Evolutionary conservation across 2,888 invertebrate species (phyloP), one percentile per base, ranked within the genome.

Genomic region (Melieria crassipennis): DNA sequence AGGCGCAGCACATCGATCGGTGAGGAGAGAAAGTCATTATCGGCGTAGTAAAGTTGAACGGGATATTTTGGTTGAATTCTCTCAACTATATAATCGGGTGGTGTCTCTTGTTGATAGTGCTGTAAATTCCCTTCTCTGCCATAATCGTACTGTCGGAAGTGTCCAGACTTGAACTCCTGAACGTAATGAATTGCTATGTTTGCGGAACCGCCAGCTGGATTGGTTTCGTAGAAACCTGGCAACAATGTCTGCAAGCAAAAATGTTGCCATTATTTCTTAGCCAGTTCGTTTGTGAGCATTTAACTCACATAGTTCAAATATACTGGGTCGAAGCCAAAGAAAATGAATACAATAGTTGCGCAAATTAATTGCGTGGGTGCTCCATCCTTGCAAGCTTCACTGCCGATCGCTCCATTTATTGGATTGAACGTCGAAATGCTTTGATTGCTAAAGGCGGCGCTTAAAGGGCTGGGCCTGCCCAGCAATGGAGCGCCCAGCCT

Each of bases 371-470:
- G 70, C n/a, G 73, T 76, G 1, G 48, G 0, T 1, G 78, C 75
- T 6, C 58, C 60, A 71, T 73, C 75, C 1, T 69, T 69, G 77
- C 92, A 92, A 0, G 0, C 62, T 0, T 84, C 66, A 70, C 87
- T 79, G 0, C 88, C 89, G 9, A 88, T 84, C 0, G 86, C 82
- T 0, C 84, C 83, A 76, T 88, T 81, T 4, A 91, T 82, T 1
- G 79, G 81, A 62, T 76, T 84, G 60, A 88, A 89, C 0, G 92
- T 92, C 65, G 90, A 75, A 71, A 93, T 90, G 78, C 93, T 91
- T 43, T 89, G 69, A 10, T 71, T 70, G 42, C 73, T 77, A 60
- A 79, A 64, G n/a, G 77, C 56, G 9, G 71, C 64, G 16, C 70
- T 73, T 5, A 75, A 55, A n/a, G 71, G n/a, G 6, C 74, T 73